Conservation (phyloP, 2,797 vertebrate genomes). For the Paramormyrops hopkinsi region DNA sequence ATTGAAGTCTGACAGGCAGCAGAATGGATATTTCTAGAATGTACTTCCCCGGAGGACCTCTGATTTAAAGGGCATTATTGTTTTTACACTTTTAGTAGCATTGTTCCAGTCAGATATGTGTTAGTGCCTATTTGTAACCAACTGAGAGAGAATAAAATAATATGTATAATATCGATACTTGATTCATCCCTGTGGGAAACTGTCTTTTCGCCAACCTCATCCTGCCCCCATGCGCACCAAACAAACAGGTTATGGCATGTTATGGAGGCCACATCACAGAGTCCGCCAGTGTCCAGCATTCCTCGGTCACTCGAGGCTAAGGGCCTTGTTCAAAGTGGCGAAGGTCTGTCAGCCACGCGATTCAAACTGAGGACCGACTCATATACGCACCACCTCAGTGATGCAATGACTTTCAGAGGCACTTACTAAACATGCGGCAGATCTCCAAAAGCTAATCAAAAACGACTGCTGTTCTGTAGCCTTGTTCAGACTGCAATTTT, state of each 20-base stretch:
- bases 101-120: not conserved
- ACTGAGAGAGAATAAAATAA: not conserved
- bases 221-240: not conserved
- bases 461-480: not conserved
- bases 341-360: not conserved
- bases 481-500: not conserved
- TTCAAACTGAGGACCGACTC: not conserved
- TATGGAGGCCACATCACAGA: not conserved
- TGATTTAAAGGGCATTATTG: not conserved
- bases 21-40: not conserved
- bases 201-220: not conserved
- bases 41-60: not conserved
- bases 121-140: not conserved
- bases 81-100: not conserved
- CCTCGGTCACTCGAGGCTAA: not conserved
- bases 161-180: not conserved
- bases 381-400: not conserved
- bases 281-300: not conserved
- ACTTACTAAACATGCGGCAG: not conserved
- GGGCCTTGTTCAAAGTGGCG: not conserved
- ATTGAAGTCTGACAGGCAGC: not conserved
- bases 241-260: not conserved
- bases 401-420: not conserved
- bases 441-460: not conserved
- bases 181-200: not conserved